Percentiles rank a stretch among this genome's conserved stretches.
Evolutionary conservation across 2,113 vertebrate species (phyloP).

Genomic region (Callopanchax toddi): DNA sequence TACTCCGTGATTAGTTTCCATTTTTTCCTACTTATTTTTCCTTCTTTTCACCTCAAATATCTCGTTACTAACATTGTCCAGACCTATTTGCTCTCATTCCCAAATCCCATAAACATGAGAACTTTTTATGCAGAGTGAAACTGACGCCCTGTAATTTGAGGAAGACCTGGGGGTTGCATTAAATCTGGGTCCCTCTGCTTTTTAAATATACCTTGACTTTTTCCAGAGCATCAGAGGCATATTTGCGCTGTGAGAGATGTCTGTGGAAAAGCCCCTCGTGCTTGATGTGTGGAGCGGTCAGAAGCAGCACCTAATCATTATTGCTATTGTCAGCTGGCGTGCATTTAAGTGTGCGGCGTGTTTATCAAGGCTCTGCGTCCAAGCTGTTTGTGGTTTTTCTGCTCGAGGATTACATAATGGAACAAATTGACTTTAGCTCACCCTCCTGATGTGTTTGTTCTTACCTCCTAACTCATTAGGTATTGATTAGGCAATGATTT

Average conservation of each 20-base stretch:
- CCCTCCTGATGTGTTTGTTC: slow-evolving; percentile 21
- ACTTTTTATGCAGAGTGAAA: slow-evolving; percentile 50
- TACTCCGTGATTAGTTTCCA: slow-evolving; percentile 33
- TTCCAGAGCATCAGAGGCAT: slow-evolving; percentile 36
- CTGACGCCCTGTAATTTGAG: slow-evolving; percentile 35
- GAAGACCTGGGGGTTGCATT: slow-evolving; percentile 16
- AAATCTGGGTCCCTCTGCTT: slow-evolving; percentile 6
- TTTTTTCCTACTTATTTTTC: slow-evolving; percentile 11
- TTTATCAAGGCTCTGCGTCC: slow-evolving; percentile 31
- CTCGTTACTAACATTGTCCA: slow-evolving; percentile 24
- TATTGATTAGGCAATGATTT: slow-evolving; percentile 8
- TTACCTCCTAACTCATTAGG: slow-evolving; percentile 4
- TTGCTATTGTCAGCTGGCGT: slow-evolving; percentile 51
- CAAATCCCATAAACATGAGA: slow-evolving; percentile 39
- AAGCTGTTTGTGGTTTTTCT: slow-evolving; percentile 52
- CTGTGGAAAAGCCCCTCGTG: slow-evolving; percentile 39
- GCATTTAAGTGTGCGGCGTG: slow-evolving; percentile 5
- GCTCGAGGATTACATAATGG: slow-evolving; percentile 36
- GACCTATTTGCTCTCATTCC: neutral
- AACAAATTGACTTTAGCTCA: slow-evolving; percentile 52
- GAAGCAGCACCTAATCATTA: slow-evolving; percentile 39
- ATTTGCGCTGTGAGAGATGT: slow-evolving; percentile 38
- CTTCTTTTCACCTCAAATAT: slow-evolving; percentile 12
- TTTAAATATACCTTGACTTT: slow-evolving; percentile 31
- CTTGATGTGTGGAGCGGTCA: slow-evolving; percentile 27